Conservation (phyloP, 2,888 invertebrate species). For the Pyrgus malvae region DNA sequence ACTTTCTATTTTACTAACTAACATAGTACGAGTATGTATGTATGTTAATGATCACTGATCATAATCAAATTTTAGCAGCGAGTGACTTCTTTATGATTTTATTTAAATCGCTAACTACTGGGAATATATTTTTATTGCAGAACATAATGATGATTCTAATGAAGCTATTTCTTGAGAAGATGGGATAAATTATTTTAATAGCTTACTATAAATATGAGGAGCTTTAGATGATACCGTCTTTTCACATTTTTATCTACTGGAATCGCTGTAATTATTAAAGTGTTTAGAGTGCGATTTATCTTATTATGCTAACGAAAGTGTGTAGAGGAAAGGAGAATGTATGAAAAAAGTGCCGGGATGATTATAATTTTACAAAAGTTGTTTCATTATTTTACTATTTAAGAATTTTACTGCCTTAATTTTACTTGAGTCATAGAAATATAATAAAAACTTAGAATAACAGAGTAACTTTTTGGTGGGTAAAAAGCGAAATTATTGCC, state of each 20-base stretch:
- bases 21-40: no score
- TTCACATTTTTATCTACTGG: neutral
- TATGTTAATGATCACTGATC: neutral
- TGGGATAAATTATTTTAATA: neutral
- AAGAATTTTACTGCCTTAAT: no score
- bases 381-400: no score
- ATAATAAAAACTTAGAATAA: no score
- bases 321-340: no score
- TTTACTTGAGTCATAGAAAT: no score
- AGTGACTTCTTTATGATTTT: neutral
- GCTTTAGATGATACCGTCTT: neutral
- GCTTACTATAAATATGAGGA: neutral
- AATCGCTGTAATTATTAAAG: neutral
- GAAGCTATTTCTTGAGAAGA: conserved; percentile 5
- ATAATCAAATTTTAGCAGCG: conserved; percentile 4
- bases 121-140: neutral
- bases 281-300: neutral
- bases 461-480: no score
- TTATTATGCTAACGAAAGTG: conserved; percentile 4
- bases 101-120: neutral
- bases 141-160: conserved; percentile 7
- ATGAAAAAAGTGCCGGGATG: no score
- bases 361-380: no score
- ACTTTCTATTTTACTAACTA: no score
- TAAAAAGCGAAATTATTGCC: no score